Evolutionary conservation across 2,113 vertebrate genomes (phyloP).

Genomic region (Phaethon lepturus): DNA sequence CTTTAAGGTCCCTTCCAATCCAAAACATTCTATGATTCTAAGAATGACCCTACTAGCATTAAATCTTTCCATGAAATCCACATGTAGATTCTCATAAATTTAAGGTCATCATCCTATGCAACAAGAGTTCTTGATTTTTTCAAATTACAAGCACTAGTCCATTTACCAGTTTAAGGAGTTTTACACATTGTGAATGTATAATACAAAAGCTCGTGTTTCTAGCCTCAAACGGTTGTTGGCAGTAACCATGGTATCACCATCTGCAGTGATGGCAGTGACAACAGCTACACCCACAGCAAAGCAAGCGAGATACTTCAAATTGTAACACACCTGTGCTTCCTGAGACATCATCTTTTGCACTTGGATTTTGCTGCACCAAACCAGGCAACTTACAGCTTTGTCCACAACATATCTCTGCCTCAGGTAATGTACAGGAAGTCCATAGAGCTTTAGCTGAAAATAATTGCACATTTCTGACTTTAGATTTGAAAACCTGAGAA

Average conservation of each 20-base stretch:
- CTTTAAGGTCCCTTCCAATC: background rate
- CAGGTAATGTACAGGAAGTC: background rate
- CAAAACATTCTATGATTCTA: background rate
- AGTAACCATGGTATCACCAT: background rate
- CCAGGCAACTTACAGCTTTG: background rate
- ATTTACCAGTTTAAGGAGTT: background rate
- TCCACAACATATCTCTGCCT: background rate
- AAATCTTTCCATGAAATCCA: background rate
- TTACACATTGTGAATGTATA: background rate
- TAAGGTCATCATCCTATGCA: background rate
- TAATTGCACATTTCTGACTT: background rate
- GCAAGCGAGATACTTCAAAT: background rate
- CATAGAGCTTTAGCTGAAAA: background rate
- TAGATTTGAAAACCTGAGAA: background rate
- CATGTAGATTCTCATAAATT: background rate
- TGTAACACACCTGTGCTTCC: background rate
- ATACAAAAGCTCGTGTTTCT: background rate
- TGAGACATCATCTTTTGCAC: background rate
- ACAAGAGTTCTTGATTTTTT: background rate
- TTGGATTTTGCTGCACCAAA: background rate
- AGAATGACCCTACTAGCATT: background rate
- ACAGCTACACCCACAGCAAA: background rate
- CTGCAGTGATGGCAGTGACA: background rate
- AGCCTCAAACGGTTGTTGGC: background rate
- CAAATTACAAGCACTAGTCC: background rate